These are phyloP conservation scores for Pseudoatta argentina DNA, from an alignment of 1,140 invertebrate species.

Conservation along the genomic window DNA sequence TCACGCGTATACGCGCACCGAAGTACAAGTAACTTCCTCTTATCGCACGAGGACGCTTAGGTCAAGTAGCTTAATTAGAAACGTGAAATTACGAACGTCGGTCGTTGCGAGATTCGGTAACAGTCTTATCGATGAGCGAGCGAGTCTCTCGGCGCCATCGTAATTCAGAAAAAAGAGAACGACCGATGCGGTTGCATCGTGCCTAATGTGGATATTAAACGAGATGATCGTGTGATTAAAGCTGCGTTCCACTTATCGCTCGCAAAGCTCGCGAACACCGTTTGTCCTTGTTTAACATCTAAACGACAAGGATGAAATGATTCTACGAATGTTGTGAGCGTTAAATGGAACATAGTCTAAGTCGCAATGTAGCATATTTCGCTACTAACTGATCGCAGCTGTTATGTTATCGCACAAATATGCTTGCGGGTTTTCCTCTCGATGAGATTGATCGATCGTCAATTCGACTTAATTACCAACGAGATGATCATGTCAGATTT, in stretches of 20 bases:
- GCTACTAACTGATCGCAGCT: not conserved
- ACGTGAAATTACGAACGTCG: conserved; percentile 57
- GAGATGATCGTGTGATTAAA: conserved; percentile 21
- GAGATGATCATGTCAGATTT: not conserved
- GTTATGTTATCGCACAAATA: not conserved
- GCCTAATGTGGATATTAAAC: conserved; percentile 25
- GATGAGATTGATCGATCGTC: not conserved
- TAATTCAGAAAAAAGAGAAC: conserved; percentile 48
- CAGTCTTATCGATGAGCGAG: conserved; percentile 60
- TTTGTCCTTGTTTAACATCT: too few relatives aligned
- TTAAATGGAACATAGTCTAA: not conserved
- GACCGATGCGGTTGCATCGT: conserved; percentile 35
- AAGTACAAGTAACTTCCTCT: conserved; percentile 12
- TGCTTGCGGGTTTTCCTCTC: conserved; percentile 1
- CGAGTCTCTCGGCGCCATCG: conserved; percentile 54
- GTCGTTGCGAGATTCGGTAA: conserved; percentile 58
- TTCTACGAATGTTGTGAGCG: too few relatives aligned
- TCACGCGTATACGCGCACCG: not conserved
- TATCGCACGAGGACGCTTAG: conserved; percentile 7
- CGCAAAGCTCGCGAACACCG: too few relatives aligned
- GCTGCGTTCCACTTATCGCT: too few relatives aligned
- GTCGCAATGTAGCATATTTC: not conserved
- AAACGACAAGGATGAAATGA: too few relatives aligned
- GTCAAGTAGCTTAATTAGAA: conserved; percentile 56
- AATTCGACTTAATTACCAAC: conserved; percentile 1